Base-by-base conservation (phyloP, 2,797 vertebrate species). In the Eremophila alpestris region DNA sequence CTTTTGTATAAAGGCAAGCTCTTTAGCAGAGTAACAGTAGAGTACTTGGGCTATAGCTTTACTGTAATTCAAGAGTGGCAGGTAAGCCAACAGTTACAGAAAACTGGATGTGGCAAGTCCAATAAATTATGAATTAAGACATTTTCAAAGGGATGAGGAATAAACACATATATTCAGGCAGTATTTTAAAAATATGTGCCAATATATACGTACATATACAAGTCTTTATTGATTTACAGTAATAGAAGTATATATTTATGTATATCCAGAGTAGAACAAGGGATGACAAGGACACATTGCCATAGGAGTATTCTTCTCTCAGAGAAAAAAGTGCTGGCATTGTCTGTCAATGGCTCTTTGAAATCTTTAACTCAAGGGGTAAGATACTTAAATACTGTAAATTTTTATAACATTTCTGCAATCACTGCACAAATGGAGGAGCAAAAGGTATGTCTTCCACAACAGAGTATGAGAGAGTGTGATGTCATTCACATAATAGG, bases 41-140 rank as follows among this genome's bases (percentile, higher is more conserved):
- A 41, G 9, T 78, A 40, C 27, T 82, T 67, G 90, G 20, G 30
- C 49, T 74, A 20, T 16, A 54, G 13, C 7, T 75, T 7, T 54
- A 27, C 58, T 30, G 12, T 77, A 54, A 79, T 89, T 56, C 40
- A 79, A 40, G 58, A 20, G n/a, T 73, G 62, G n/a, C 16, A 65
- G 32, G 11, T 89, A 41, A 89, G 92, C 87, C 93, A 43, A 93
- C 80, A 38, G 38, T 86, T 95, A 79, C 43, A 84, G 74, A 93
- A 97, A 94, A 95, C 5, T 86, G 30, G 11, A 48, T 41, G 2
- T 55, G 64, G 5, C 11, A 63, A 74, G 19, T 55, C 26, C 24
- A n/a, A 45, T 41, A 22, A 74, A 62, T 82, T 73, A 40, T 55
- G 5, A 73, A 34, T 51, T 62, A 46, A 48, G 7, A 51, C 4